phyloP scores from a whole-genome alignment of 2,888 invertebrate genomes.

The Aphelenchoides bicaudatus region DNA sequence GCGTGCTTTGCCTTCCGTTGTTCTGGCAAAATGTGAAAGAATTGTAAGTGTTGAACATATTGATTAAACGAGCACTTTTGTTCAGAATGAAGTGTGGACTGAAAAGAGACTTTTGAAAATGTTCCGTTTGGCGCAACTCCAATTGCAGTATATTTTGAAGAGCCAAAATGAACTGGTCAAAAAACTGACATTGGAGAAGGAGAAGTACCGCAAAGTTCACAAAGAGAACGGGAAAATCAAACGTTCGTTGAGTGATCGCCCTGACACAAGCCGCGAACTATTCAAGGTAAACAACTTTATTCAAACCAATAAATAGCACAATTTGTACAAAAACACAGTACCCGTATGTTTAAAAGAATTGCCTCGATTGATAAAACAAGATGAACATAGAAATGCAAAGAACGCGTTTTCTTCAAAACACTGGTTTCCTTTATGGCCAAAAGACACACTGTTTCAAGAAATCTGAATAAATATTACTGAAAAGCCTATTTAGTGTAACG shows the following conservation, averaged over 20 bases:
- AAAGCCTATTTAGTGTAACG: conserved; percentile 36
- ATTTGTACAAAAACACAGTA: too few species aligned
- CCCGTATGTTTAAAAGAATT: too few species aligned
- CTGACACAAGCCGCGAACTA: conserved; percentile 21
- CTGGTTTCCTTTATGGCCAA: too few species aligned
- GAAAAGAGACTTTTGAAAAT: conserved; percentile 33
- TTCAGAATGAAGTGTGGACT: conserved; percentile 36
- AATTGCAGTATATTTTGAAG: conserved; percentile 32
- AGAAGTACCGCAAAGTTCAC: conserved; percentile 18
- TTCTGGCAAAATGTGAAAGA: conserved; percentile 31
- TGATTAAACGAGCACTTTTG: neutral
- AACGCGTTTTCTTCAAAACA: too few species aligned
- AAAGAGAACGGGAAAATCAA: conserved; percentile 28
- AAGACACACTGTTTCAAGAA: too few species aligned
- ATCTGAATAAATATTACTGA: too few species aligned
- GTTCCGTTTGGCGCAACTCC: conserved; percentile 38
- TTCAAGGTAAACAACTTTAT: conserved; percentile 21
- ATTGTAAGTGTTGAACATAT: conserved; percentile 22
- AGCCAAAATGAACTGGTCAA: conserved; percentile 26
- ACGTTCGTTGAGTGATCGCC: conserved; percentile 8
- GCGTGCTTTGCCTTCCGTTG: conserved; percentile 36
- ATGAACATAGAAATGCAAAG: too few species aligned
- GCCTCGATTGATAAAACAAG: too few species aligned
- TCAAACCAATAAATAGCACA: too few species aligned
- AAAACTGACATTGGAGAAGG: conserved; percentile 20